Conservation (phyloP, 2,888 invertebrate species). For the Drosophila conformis region DNA sequence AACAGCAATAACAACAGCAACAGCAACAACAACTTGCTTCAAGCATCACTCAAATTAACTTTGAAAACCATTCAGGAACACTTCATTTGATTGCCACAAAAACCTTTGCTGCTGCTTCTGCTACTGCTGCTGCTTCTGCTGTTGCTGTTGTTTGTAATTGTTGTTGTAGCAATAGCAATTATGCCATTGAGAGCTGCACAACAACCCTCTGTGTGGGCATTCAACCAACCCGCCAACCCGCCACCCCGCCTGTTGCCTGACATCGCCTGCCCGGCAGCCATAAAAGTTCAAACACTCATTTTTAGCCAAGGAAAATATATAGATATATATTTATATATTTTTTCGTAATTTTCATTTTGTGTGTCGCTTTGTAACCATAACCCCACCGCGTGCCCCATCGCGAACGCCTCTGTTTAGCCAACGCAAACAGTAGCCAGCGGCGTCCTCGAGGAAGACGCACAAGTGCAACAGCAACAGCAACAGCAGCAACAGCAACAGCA, state of each 20-base stretch:
- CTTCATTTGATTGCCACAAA: slow-evolving; percentile 84
- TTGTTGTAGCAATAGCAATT: slow-evolving; percentile 83
- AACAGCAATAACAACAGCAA: slow-evolving; percentile 23
- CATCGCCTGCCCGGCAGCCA: slow-evolving; percentile 61
- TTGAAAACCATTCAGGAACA: slow-evolving; percentile 84
- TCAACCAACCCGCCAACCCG: slow-evolving; percentile 7
- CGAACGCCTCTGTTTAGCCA: slow-evolving; percentile 63
- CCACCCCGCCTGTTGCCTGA: neutral
- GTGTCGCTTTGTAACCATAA: slow-evolving; percentile 10
- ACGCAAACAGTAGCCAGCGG: slow-evolving; percentile 61
- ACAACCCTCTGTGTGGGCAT: slow-evolving; percentile 42
- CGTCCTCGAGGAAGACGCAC: slow-evolving; percentile 59
- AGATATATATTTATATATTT: slow-evolving; percentile 28
- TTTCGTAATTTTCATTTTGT: slow-evolving; percentile 37
- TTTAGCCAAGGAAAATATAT: slow-evolving; percentile 75
- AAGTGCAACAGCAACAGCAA: slow-evolving; percentile 58
- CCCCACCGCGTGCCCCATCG: neutral
- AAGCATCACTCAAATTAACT: slow-evolving; percentile 84
- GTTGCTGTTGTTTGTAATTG: slow-evolving; percentile 74
- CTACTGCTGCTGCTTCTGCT: slow-evolving; percentile 30
- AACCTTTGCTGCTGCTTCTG: slow-evolving; percentile 58
- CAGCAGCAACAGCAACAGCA: slow-evolving; percentile 42
- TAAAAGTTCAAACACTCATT: slow-evolving; percentile 82
- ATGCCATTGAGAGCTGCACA: slow-evolving; percentile 75
- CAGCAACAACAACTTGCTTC: slow-evolving; percentile 44